phyloP scores from a whole-genome alignment of 1,140 invertebrate genomes.

The Camponotus pennsylvanicus region DNA sequence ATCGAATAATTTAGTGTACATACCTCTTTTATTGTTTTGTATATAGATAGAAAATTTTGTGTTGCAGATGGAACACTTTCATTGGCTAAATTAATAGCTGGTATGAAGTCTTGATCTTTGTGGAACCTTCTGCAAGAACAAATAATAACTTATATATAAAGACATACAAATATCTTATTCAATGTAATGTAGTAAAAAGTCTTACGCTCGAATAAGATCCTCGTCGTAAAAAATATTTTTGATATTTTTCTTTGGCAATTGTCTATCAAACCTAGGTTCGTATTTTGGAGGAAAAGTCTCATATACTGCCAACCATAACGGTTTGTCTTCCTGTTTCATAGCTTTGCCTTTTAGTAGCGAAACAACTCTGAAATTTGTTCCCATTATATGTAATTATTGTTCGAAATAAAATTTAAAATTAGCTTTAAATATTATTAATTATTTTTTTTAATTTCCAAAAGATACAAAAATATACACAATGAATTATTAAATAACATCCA shows the following conservation, averaged over 20 bases:
- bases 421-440: background rate
- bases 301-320: conserved; percentile 97
- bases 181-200: conserved; percentile 3
- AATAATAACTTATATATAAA: conserved; percentile 19
- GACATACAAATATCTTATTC: background rate
- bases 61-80: conserved; percentile 85
- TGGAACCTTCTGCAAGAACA: conserved; percentile 88
- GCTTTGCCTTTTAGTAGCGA: conserved; percentile 92
- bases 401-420: background rate
- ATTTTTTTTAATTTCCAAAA: background rate
- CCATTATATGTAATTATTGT: background rate
- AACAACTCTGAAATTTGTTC: conserved; percentile 88
- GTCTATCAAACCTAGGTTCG: conserved; percentile 91
- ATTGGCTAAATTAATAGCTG: conserved; percentile 85
- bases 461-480: no score
- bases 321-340: conserved; percentile 91
- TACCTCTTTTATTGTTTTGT: conserved; percentile 86
- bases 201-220: conserved; percentile 94
- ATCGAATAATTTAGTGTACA: background rate
- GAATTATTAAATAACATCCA: conserved; percentile 6
- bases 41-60: conserved; percentile 88
- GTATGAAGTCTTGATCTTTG: conserved; percentile 85
- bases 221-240: conserved; percentile 94
- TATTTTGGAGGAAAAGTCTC: conserved; percentile 94
- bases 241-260: conserved; percentile 87